Evolutionary conservation across 2,113 vertebrate species (phyloP).

Genomic region (Aramus guarauna): DNA sequence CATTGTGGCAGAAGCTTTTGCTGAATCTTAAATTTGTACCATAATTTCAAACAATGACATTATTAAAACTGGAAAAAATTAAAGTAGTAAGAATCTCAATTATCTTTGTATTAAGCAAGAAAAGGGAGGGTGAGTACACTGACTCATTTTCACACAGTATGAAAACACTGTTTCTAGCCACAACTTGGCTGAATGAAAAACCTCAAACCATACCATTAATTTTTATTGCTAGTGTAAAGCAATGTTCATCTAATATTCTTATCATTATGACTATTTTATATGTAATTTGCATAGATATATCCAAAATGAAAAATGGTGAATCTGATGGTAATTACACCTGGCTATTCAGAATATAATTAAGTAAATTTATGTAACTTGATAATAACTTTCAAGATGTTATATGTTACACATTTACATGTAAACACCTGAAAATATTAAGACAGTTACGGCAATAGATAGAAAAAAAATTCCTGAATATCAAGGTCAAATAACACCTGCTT

Average conservation of each 20-base stretch:
- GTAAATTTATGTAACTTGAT: neutral
- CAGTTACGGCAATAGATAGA: neutral
- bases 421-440: neutral
- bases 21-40: neutral
- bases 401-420: neutral
- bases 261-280: neutral
- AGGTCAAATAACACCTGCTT: neutral
- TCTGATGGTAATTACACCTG: neutral
- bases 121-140: neutral
- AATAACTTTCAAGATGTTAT: neutral
- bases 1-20: neutral
- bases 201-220: neutral
- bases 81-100: neutral
- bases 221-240: neutral
- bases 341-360: neutral
- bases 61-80: neutral
- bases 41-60: neutral
- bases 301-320: neutral
- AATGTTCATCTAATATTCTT: neutral
- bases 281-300: neutral
- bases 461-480: neutral
- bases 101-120: neutral
- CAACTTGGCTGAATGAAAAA: neutral
- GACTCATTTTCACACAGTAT: neutral
- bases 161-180: neutral